Conservation (phyloP, 1,140 invertebrate genomes). For the Drosophila ficusphila region DNA sequence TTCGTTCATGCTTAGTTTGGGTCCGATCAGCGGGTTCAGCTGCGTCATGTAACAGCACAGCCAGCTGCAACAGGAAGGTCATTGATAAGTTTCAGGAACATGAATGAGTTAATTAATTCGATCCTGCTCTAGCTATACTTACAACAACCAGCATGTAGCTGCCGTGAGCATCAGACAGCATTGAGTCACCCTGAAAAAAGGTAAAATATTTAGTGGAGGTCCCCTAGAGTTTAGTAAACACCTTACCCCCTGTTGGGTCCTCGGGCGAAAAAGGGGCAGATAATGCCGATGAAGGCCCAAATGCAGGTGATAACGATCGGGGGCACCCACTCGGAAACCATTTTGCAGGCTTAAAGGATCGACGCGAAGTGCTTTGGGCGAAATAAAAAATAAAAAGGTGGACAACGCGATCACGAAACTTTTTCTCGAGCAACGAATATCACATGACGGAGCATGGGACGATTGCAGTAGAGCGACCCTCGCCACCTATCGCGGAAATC, state of each 20-base stretch:
- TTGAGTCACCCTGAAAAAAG: conserved; percentile 89
- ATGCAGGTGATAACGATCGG: conserved; percentile 91
- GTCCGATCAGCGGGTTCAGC: conserved; percentile 97
- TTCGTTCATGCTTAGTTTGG: conserved; percentile 89
- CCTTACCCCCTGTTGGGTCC: conserved; percentile 91
- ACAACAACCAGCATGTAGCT: conserved; percentile 94
- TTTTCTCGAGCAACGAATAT: conserved; percentile 69
- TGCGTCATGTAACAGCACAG: conserved; percentile 96
- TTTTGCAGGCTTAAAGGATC: conserved; percentile 83
- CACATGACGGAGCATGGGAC: conserved; percentile 68
- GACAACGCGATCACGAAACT: conserved; percentile 58
- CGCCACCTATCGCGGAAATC: neutral
- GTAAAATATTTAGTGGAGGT: neutral
- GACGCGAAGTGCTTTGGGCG: conserved; percentile 28
- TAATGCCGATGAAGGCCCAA: conserved; percentile 93
- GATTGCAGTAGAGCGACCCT: neutral
- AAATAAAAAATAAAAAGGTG: conserved; percentile 49
- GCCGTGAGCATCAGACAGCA: conserved; percentile 94
- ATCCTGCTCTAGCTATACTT: conserved; percentile 54
- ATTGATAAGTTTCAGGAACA: neutral
- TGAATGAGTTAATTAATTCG: neutral
- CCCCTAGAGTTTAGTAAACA: conserved; percentile 1
- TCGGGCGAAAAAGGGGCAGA: conserved; percentile 93
- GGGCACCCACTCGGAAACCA: conserved; percentile 90
- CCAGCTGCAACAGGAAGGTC: conserved; percentile 86